These are phyloP conservation scores for Gortyna flavago DNA, from an alignment of 2,888 invertebrate genomes.

Conservation along the genomic window DNA sequence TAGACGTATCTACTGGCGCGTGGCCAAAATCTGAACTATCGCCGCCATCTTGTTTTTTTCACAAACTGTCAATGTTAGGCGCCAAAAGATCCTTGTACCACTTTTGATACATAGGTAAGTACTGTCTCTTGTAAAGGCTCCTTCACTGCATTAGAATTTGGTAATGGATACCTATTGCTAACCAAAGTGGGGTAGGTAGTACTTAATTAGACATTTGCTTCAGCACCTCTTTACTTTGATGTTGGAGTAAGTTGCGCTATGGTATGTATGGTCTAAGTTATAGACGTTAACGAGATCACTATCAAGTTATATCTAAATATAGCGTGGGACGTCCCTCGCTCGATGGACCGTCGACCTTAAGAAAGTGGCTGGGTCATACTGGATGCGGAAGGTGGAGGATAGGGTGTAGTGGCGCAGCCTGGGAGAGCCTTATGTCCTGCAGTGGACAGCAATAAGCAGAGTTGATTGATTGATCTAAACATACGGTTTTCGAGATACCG, in stretches of 20 bases:
- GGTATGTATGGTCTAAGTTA: slow-evolving; percentile 25
- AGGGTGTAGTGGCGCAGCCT: too few species aligned
- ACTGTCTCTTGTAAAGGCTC: not conserved
- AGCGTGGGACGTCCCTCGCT: not conserved
- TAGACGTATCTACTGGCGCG: not conserved
- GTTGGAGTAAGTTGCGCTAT: slow-evolving; percentile 14
- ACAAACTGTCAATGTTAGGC: not conserved
- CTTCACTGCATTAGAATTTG: slow-evolving; percentile 18
- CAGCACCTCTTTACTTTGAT: slow-evolving; percentile 44
- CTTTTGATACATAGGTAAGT: not conserved
- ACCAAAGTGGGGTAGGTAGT: slow-evolving; percentile 5
- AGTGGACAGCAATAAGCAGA: too few species aligned
- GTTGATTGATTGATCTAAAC: too few species aligned
- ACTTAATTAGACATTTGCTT: slow-evolving; percentile 52
- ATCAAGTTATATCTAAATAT: not conserved
- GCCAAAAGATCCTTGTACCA: not conserved
- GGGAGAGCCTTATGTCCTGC: too few species aligned
- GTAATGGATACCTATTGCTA: slow-evolving; percentile 20
- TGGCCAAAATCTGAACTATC: not conserved
- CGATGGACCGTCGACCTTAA: not conserved
- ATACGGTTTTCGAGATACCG: not conserved
- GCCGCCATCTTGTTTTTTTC: not conserved
- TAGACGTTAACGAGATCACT: not conserved
- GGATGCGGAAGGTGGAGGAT: too few species aligned
- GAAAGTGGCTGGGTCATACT: not conserved